Conservation (phyloP, 53 echinoderm and acorn worm genomes). For the Henricia sp. region DNA sequence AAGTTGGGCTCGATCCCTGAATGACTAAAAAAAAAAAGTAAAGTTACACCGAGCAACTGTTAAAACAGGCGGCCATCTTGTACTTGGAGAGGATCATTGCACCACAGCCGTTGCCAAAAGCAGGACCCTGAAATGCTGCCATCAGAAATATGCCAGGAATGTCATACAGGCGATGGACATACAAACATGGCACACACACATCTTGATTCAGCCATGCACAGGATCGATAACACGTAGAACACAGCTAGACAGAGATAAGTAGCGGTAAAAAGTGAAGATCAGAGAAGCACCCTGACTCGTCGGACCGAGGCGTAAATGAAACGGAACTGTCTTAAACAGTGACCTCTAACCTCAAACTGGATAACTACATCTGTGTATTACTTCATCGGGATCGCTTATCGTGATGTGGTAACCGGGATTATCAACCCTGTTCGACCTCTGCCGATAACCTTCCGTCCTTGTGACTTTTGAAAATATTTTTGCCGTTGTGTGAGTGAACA, state of each 20-base stretch:
- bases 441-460: neutral
- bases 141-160: constrained; percentile 8
- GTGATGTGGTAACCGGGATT: neutral
- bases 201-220: no score
- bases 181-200: neutral
- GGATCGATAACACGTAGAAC: neutral
- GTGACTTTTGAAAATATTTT: neutral
- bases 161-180: neutral
- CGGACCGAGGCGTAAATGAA: constrained; percentile 23
- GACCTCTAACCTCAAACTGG: constrained; percentile 46
- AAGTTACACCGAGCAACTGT: constrained; percentile 1
- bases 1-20: neutral
- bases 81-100: neutral
- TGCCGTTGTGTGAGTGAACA: constrained; percentile 38
- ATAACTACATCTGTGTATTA: constrained; percentile 2
- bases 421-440: neutral
- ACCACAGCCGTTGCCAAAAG: neutral
- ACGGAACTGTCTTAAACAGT: neutral
- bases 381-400: neutral
- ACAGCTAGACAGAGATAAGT: neutral
- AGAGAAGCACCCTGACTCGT: neutral
- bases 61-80: neutral
- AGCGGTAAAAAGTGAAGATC: neutral
- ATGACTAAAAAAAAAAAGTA: neutral
- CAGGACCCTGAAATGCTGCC: constrained; percentile 3